Percentiles rank a stretch among this genome's conserved stretches.
phyloP scores from a whole-genome alignment of 2,797 vertebrate species.

The Pipistrellus pipistrellus region DNA sequence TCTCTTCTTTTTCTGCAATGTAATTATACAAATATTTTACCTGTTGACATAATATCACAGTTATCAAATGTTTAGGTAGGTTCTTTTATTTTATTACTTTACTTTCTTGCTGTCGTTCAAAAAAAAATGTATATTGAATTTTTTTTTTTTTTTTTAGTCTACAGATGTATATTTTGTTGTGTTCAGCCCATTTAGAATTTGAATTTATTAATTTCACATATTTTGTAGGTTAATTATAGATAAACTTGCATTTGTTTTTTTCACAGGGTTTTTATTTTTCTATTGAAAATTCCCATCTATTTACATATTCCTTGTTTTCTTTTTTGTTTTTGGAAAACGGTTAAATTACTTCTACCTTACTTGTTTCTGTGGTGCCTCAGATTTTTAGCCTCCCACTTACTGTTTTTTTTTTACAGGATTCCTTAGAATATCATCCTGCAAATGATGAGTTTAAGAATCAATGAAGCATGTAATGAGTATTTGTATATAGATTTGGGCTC shows the following conservation, averaged over 20 bases:
- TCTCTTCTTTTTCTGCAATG: background rate
- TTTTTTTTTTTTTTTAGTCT: background rate
- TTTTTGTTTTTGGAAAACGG: background rate
- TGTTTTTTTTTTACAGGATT: background rate
- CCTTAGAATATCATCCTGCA: background rate
- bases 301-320: background rate
- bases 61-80: background rate
- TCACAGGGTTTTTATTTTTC: background rate
- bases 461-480: background rate
- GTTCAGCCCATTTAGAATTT: background rate
- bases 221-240: background rate
- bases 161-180: background rate
- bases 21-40: background rate
- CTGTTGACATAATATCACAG: background rate
- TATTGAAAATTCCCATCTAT: background rate
- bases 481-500: background rate
- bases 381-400: background rate
- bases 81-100: background rate
- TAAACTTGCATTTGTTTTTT: background rate
- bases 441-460: background rate
- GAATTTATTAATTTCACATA: background rate
- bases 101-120: background rate
- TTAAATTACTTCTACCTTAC: background rate
- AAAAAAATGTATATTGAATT: slow-evolving; percentile 5
- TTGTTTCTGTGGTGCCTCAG: background rate